These are phyloP conservation scores for Anthoscopus minutus DNA, from an alignment of 2,113 vertebrate genomes.

Conservation along the genomic window DNA sequence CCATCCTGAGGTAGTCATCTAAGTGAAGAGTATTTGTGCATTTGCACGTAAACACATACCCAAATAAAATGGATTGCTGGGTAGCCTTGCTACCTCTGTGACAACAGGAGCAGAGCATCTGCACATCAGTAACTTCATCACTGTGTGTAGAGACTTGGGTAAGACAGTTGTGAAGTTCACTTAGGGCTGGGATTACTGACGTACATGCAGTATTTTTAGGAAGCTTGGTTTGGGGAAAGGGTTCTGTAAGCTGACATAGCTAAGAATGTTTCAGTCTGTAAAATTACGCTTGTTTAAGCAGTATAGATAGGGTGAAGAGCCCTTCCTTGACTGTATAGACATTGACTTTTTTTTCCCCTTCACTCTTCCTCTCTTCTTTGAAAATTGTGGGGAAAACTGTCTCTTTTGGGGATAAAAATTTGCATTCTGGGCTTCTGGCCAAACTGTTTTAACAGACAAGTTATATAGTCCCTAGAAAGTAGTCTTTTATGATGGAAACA, in stretches of 20 bases:
- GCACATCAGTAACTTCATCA: neutral
- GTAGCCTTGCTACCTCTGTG: neutral
- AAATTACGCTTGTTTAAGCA: neutral
- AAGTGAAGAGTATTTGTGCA: neutral
- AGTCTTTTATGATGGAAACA: conserved; percentile 52
- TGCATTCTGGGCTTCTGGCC: conserved; percentile 70
- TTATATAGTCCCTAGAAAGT: conserved; percentile 59
- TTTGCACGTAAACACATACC: rapidly evolving
- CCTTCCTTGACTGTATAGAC: conserved; percentile 12
- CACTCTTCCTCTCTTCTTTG: neutral
- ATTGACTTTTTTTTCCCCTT: neutral
- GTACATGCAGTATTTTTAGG: neutral
- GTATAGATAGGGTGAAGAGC: neutral
- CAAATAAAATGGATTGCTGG: neutral
- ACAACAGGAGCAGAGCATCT: neutral
- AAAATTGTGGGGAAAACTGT: conserved; percentile 41
- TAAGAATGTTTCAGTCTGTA: neutral
- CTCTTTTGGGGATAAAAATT: conserved; percentile 64
- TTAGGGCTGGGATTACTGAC: neutral
- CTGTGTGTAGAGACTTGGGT: neutral
- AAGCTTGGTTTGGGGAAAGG: neutral
- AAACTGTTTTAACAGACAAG: conserved; percentile 65
- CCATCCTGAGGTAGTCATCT: neutral
- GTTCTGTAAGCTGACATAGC: neutral
- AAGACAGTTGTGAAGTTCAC: neutral